These are phyloP conservation scores for Bombus affinis DNA, from an alignment of 1,140 invertebrate genomes.

Conservation along the genomic window DNA sequence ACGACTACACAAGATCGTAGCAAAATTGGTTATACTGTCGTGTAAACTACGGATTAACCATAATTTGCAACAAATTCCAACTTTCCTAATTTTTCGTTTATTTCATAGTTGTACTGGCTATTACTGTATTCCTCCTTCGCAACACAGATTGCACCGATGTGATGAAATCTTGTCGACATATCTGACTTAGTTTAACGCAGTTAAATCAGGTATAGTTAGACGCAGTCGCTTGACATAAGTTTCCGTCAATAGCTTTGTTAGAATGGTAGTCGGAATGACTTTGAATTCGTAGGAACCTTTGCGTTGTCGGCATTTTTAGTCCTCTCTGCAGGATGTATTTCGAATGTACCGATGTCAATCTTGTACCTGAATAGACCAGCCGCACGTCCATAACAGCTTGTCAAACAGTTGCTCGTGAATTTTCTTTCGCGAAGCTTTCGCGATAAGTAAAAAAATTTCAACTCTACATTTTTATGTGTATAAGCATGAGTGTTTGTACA, in stretches of 20 bases:
- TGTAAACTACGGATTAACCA: constrained; percentile 62
- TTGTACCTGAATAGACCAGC: constrained; percentile 24
- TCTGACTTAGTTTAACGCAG: no score
- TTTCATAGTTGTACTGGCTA: constrained; percentile 25
- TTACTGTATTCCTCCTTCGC: not conserved
- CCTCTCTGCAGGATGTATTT: constrained; percentile 68
- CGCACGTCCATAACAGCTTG: not conserved
- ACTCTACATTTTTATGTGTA: not conserved
- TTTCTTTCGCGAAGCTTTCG: not conserved
- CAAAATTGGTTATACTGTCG: not conserved
- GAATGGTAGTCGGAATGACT: constrained; percentile 54
- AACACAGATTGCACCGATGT: no score
- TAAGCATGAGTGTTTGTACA: no score
- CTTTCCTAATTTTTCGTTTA: constrained; percentile 58
- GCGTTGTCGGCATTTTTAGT: constrained; percentile 69
- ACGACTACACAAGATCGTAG: constrained; percentile 16
- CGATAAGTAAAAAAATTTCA: not conserved
- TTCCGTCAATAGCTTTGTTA: constrained; percentile 72
- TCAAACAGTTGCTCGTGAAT: not conserved
- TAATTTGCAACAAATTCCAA: constrained; percentile 70
- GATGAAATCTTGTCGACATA: not conserved
- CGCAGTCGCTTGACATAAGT: constrained; percentile 49
- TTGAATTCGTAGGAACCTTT: constrained; percentile 39
- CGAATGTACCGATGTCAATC: constrained; percentile 76
- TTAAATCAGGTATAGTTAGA: constrained; percentile 40